Percentiles rank a stretch among this genome's conserved stretches.
Evolutionary conservation across 2,113 vertebrate genomes (phyloP).

Genomic region (Dryoscopus gambensis): DNA sequence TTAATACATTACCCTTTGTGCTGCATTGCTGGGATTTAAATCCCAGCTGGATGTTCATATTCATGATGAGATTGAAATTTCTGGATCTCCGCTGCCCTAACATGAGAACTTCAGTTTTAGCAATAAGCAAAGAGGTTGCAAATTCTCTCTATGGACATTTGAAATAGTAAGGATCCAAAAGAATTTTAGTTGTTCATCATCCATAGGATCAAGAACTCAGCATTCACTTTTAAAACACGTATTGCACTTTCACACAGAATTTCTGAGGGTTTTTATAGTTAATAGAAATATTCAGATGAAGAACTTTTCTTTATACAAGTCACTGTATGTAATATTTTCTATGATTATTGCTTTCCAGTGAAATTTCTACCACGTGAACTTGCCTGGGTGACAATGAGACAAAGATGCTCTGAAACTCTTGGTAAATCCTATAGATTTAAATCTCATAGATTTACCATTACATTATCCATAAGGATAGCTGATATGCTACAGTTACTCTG

Average conservation of each 20-base stretch:
- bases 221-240: neutral
- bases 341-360: neutral
- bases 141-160: neutral
- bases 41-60: constrained; percentile 42
- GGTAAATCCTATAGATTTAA: neutral
- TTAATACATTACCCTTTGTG: neutral
- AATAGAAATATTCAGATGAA: neutral
- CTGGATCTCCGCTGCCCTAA: neutral
- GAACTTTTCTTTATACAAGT: neutral
- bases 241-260: neutral
- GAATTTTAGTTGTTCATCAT: neutral
- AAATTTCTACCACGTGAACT: neutral
- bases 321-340: neutral
- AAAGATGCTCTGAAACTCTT: neutral
- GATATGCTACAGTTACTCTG: neutral
- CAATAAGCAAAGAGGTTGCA: neutral
- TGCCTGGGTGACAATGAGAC: neutral
- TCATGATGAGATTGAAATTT: constrained; percentile 30
- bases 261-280: neutral
- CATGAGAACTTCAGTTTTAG: neutral
- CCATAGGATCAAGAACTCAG: neutral
- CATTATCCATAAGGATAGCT: neutral
- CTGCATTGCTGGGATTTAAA: neutral
- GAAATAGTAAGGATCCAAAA: neutral
- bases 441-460: neutral